Evolutionary conservation across 2,113 vertebrate genomes (phyloP), one percentile per base, ranked within the genome.

Genomic region (Herpetotheres cachinnans): DNA sequence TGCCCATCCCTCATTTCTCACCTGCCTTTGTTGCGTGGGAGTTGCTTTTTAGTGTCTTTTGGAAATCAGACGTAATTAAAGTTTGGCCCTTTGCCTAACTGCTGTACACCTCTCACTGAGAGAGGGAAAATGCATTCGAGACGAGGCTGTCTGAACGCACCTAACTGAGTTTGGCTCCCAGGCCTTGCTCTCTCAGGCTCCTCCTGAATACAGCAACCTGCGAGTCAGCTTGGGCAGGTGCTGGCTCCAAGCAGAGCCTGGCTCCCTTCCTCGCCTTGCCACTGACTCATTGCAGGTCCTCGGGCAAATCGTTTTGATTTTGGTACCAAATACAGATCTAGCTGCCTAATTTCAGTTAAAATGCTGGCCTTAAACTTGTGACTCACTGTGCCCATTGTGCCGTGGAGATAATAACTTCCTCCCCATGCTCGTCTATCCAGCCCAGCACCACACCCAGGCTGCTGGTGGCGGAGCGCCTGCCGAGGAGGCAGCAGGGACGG

Each of bases 281-380:
- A 18, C 91, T 95, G 95, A 97, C 97, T 95, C 95, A 95, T 8
- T 22, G 74, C 80, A 79, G 58, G 13, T 94, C 96, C 92, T 89
- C 12, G 0, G 94, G 94, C 93, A 91, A 96, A 92, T 89, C 56
- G 17, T 79, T 96, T 95, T 96, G 91, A 96, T 97, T 96, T 87
- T 72, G 74, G 91, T 88, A 94, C 96, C 84, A 91, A 91, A 82
- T 67, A 91, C 95, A 96, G 66, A 93, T 72, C 87, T 44, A 85
- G 44, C 90, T 84, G 95, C 73, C 89, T 96, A 82, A 95, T 96
- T 96, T 95, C 91, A 89, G 67, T 78, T 90, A 70, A 78, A 94
- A 89, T 40, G 42, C 59, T 80, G 87, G 73, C 90, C 66, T 91
- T 79, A 85, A 93, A 85, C 87, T 87, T 9, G 1, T 96, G 96